Evolutionary conservation across 2,113 vertebrate species (phyloP).

Genomic region (Clinocottus analis): DNA sequence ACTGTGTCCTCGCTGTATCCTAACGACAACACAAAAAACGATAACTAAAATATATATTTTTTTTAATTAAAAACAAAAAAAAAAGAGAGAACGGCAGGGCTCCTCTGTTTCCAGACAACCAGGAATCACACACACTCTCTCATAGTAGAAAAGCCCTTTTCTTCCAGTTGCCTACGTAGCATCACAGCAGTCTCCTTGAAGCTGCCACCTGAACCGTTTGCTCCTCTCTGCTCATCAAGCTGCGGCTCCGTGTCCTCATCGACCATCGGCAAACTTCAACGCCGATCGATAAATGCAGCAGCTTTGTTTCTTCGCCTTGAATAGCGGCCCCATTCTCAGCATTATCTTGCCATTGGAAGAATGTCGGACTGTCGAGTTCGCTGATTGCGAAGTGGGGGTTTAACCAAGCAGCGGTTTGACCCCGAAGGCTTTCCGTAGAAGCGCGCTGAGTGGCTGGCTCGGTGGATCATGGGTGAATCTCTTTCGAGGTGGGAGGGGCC

Average conservation of each 20-base stretch:
- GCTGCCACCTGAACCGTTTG: slow-evolving; percentile 53
- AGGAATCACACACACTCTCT: slow-evolving; percentile 68
- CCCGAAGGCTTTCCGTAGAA: slow-evolving; percentile 72
- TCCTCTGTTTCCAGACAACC: slow-evolving; percentile 20
- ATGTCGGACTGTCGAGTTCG: slow-evolving; percentile 33
- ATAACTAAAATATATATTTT: background rate
- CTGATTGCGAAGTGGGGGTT: slow-evolving; percentile 50
- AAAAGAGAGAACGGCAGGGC: background rate
- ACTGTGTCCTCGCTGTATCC: slow-evolving; percentile 4
- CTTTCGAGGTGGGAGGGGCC: slow-evolving; percentile 14
- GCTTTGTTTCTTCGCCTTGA: slow-evolving; percentile 9
- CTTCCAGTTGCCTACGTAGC: slow-evolving; percentile 81
- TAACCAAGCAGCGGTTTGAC: slow-evolving; percentile 63
- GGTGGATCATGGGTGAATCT: background rate
- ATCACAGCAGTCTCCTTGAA: slow-evolving; percentile 75
- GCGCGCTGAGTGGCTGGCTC: slow-evolving; percentile 51
- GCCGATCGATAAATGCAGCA: background rate
- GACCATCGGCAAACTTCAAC: slow-evolving; percentile 2
- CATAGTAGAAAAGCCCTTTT: slow-evolving; percentile 73
- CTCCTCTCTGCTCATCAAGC: slow-evolving; percentile 46
- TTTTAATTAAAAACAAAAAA: background rate
- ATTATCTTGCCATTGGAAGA: slow-evolving; percentile 64
- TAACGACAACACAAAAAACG: slow-evolving; percentile 1
- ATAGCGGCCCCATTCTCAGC: slow-evolving; percentile 49
- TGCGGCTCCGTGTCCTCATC: slow-evolving; percentile 4